Conservation (phyloP, 2,113 vertebrate species). For the Marmota flaviventris region DNA sequence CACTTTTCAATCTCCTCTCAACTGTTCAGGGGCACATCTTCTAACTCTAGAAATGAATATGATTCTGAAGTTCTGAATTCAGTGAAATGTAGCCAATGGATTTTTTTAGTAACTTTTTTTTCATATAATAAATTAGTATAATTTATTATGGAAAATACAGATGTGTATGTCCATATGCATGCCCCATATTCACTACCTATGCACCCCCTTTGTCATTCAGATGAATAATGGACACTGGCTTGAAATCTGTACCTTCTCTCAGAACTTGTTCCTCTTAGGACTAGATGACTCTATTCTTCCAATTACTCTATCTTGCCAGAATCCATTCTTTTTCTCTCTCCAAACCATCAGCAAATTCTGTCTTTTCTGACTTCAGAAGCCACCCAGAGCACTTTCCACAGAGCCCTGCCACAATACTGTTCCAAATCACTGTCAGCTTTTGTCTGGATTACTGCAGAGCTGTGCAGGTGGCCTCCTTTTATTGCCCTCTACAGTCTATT, state of each 20-base stretch:
- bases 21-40: neutral
- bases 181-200: neutral
- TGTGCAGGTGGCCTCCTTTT: neutral
- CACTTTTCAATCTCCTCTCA: neutral
- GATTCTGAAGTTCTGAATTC: conserved; percentile 8
- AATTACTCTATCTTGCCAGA: neutral
- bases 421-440: neutral
- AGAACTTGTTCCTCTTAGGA: neutral
- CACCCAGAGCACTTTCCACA: neutral
- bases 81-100: neutral
- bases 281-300: neutral
- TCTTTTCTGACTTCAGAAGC: conserved; percentile 21
- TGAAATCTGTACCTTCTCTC: neutral
- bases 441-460: neutral
- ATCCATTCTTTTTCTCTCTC: neutral
- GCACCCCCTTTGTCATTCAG: neutral
- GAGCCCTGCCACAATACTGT: neutral
- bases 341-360: neutral
- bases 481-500: neutral
- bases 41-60: conserved; percentile 13
- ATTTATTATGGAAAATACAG: neutral
- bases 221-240: neutral
- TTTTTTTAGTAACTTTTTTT: neutral
- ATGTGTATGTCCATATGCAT: neutral
- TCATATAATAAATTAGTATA: neutral